Percentiles rank a stretch among this genome's conserved stretches.
Evolutionary conservation across 2,113 vertebrate species (phyloP).

Genomic region (Phodopus roborovskii): DNA sequence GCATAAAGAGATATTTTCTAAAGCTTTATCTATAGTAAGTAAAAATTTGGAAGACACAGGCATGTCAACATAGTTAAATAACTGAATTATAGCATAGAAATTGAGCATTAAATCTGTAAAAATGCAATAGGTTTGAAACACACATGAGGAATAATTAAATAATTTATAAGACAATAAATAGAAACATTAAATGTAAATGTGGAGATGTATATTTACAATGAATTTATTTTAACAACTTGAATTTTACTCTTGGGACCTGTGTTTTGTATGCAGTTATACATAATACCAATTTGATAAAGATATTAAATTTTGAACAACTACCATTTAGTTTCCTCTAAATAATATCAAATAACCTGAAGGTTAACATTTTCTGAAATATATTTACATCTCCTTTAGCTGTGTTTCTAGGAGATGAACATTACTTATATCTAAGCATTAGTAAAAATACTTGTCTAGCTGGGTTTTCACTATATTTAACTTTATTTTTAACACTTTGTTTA

Average conservation of each 20-base stretch:
- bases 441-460: slow-evolving; percentile 16
- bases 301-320: slow-evolving; percentile 17
- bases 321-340: not conserved
- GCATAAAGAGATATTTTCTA: slow-evolving; percentile 10
- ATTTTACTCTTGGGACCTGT: slow-evolving; percentile 51
- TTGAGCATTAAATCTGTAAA: not conserved
- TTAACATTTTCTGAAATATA: not conserved
- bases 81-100: slow-evolving; percentile 9
- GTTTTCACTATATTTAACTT: slow-evolving; percentile 32
- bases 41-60: slow-evolving; percentile 1
- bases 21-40: not conserved
- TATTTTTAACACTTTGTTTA: not conserved
- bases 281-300: slow-evolving; percentile 13
- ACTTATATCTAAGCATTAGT: not conserved
- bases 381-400: slow-evolving; percentile 6
- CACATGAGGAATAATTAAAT: not conserved
- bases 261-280: slow-evolving; percentile 14
- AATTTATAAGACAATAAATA: slow-evolving; percentile 28
- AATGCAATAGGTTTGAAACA: not conserved
- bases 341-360: not conserved
- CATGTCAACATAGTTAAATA: slow-evolving; percentile 27
- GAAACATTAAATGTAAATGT: not conserved
- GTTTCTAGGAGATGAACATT: not conserved
- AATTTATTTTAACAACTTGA: slow-evolving; percentile 31
- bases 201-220: slow-evolving; percentile 7